Base-by-base conservation (phyloP, 2,797 vertebrate species). In the Poecile montanus region DNA sequence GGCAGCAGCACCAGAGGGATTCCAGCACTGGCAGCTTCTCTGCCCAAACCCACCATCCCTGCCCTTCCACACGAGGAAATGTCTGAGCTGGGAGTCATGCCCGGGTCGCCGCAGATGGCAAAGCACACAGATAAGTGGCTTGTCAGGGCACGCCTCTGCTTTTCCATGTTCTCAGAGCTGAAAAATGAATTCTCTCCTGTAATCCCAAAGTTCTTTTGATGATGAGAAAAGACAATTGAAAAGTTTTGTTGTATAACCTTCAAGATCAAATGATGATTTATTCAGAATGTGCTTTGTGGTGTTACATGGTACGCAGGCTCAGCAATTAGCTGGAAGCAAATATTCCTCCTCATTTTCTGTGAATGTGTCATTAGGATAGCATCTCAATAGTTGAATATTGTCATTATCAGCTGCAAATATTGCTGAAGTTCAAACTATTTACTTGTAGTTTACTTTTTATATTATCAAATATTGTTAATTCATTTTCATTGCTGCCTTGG, bases 321-420 rank as follows among this genome's bases (percentile, higher is more conserved):
- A 66, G 91, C 91, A 93, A 72, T 91, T 58, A 91, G 47, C 88
- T 81, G 72, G 54, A 94, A 95, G 62, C 57, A 93, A 86, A 88
- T 84, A 85, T 56, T 93, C 88, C 88, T 80, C 42, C 85, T 93
- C 30, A 32, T 91, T 86, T 88, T 85, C 79, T 0, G 0, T 72
- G n/a, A 68, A 70, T 54, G n/a, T 75, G 58, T 75, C 70, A 68
- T 80, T 90, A 72, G 58, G 56, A 44, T 32, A 22, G 44, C 26
- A 51, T 75, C 85, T 94, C 66, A 70, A 66, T 63, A 58, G 58
- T 42, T 72, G 32, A 81, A 34, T 22, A 44, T 65, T 67, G 11
- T n/a, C 87, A 51, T 88, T 77, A 78, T 66, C 61, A 51, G 42
- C 79, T 86, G 70, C 68, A 88, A 88, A 65, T 83, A 56, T 22